Percentiles rank a stretch among this genome's conserved stretches.
phyloP scores from a whole-genome alignment of 2,797 vertebrate genomes.

The Sebastes oblongus region DNA sequence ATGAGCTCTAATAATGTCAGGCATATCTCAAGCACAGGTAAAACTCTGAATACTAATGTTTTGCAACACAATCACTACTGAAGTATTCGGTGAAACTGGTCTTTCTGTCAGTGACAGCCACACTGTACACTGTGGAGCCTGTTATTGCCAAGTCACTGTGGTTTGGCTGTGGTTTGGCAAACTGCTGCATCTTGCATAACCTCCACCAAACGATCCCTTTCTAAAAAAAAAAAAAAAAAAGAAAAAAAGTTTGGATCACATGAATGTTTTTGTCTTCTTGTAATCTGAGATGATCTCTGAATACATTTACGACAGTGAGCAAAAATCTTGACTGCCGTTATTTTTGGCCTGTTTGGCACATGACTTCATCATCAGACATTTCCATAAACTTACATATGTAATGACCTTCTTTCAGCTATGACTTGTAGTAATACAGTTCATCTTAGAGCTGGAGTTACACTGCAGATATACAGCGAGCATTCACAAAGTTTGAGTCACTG shows the following conservation, averaged over 20 bases:
- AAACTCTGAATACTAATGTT: background rate
- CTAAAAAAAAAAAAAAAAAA: background rate
- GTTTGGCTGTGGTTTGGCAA: slow-evolving; percentile 54
- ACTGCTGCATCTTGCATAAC: slow-evolving; percentile 51
- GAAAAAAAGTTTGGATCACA: slow-evolving; percentile 24
- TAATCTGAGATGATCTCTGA: slow-evolving; percentile 40
- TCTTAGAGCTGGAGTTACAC: background rate
- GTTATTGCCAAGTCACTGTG: slow-evolving; percentile 60
- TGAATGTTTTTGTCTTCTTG: slow-evolving; percentile 37
- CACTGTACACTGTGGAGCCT: slow-evolving; percentile 29
- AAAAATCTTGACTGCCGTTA: background rate
- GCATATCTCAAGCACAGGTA: background rate
- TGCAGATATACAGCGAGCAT: background rate
- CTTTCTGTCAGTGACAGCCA: slow-evolving; percentile 10
- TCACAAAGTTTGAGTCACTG: background rate
- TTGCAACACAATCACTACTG: background rate
- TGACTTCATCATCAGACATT: background rate
- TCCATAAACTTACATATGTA: background rate
- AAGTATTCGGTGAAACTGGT: background rate
- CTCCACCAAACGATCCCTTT: slow-evolving; percentile 21
- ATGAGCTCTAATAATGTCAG: background rate
- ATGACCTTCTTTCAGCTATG: background rate
- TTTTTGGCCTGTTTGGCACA: background rate
- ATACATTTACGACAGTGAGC: background rate
- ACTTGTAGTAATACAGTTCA: background rate